Evolutionary conservation across 2,113 vertebrate genomes (phyloP).

Genomic region (Corythornis vintsioides): DNA sequence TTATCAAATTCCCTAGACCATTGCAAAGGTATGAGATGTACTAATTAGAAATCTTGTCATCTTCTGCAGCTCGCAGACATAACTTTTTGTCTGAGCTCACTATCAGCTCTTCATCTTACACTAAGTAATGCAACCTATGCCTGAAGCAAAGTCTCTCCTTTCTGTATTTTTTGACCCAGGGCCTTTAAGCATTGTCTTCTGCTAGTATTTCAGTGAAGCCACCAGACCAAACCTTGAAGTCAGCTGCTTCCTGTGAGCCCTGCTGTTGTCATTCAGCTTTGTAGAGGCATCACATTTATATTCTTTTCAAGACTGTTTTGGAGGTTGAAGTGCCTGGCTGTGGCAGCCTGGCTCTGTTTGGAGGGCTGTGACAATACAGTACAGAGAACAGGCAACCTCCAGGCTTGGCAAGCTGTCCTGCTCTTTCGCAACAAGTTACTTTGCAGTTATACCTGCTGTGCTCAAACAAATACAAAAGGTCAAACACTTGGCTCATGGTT

Average conservation of each 20-base stretch:
- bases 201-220: background rate
- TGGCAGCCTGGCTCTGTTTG: background rate
- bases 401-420: background rate
- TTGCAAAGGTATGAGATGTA: background rate
- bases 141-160: background rate
- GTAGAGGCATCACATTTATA: background rate
- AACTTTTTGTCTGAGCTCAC: background rate
- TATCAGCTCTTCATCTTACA: background rate
- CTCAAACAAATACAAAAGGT: background rate
- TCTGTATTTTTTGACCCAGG: background rate
- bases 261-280: background rate
- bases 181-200: background rate
- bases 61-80: background rate
- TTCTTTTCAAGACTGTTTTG: background rate
- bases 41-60: background rate
- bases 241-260: background rate
- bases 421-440: background rate
- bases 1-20: background rate
- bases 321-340: background rate
- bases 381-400: background rate
- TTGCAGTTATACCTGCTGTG: rapidly evolving
- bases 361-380: background rate
- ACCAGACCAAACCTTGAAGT: background rate
- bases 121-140: background rate
- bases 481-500: background rate